Percentiles rank a stretch among this genome's conserved stretches.
phyloP scores from a whole-genome alignment of 2,113 vertebrate genomes.

The Athene cunicularia region DNA sequence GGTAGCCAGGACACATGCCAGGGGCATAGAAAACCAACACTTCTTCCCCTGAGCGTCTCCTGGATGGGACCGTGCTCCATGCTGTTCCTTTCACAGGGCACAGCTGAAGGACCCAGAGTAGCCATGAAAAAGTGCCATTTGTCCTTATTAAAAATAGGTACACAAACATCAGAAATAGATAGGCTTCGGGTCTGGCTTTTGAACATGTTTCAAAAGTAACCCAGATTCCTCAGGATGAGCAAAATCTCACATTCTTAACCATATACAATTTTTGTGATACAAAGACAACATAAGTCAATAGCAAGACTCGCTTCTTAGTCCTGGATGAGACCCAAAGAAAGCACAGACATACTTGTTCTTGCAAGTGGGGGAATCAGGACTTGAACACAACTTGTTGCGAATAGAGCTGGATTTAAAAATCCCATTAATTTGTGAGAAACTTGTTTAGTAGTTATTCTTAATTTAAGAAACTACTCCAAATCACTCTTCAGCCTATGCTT shows the following conservation, averaged over 20 bases:
- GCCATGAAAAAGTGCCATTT: not conserved
- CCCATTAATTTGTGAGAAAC: not conserved
- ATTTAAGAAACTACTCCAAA: not conserved
- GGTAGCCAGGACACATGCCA: not conserved
- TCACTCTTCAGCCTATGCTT: not conserved
- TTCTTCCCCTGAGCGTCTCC: not conserved
- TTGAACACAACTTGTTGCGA: not conserved
- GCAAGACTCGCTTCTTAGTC: not conserved
- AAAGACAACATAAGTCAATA: not conserved
- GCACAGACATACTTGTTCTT: not conserved
- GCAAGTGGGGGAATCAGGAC: not conserved
- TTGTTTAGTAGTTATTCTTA: not conserved
- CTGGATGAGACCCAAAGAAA: not conserved
- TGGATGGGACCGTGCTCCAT: not conserved
- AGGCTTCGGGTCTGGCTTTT: not conserved
- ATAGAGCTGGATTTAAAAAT: not conserved
- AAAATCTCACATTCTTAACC: not conserved
- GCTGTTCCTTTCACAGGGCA: not conserved
- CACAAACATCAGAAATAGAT: not conserved
- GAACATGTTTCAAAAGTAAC: not conserved
- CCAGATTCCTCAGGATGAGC: not conserved
- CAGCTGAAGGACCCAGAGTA: not conserved
- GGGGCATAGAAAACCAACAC: not conserved
- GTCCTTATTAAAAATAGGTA: not conserved
- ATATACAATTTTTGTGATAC: not conserved